A percentile compares a stretch with the other conserved stretches of the same genome.
Conservation (phyloP, 2,113 vertebrate genomes). For the Varanus salvator region DNA sequence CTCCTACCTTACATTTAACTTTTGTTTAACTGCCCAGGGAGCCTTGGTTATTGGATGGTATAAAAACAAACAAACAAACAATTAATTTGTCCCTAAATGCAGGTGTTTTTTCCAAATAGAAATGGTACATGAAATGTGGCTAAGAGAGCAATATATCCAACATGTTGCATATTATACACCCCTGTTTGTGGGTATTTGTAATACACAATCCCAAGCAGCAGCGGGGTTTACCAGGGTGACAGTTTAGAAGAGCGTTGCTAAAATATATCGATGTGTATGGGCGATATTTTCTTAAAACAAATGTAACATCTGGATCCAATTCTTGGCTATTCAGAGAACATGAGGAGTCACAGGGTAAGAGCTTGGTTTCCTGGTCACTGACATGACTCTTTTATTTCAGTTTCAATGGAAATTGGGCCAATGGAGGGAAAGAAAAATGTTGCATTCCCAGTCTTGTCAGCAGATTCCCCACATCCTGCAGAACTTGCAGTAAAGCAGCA, state of each 20-base stretch:
- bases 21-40: no score
- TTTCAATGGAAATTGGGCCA: not conserved
- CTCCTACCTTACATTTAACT: not conserved
- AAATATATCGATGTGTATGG: not conserved
- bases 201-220: not conserved
- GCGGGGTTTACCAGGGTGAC: not conserved
- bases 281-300: not conserved
- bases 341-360: not conserved
- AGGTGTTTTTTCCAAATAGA: not conserved
- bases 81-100: not conserved
- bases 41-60: no score
- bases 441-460: not conserved
- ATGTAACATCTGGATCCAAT: not conserved
- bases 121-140: not conserved
- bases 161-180: not conserved
- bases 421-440: not conserved
- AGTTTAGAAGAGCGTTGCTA: not conserved
- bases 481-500: no score
- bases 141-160: not conserved
- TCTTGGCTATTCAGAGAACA: not conserved
- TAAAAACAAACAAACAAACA: no score
- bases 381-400: not conserved
- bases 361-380: not conserved
- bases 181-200: not conserved
- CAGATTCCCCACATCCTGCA: not conserved